These are phyloP conservation scores for Hetaerina titia DNA, from an alignment of 2,888 invertebrate genomes.

Conservation along the genomic window DNA sequence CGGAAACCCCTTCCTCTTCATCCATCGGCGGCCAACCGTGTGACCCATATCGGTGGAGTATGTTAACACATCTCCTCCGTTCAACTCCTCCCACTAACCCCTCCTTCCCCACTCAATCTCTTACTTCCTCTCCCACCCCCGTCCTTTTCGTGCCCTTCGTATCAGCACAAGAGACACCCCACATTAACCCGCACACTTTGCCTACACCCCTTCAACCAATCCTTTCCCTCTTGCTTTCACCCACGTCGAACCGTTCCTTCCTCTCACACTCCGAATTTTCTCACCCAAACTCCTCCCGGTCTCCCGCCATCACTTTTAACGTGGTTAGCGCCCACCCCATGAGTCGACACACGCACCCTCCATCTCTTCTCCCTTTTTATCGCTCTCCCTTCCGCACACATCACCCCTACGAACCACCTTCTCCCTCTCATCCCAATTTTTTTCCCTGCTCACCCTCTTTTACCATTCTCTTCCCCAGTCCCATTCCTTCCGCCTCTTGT, in stretches of 20 bases:
- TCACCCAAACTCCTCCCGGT: background rate
- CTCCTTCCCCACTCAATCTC: background rate
- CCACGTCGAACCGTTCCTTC: background rate
- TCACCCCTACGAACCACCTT: background rate
- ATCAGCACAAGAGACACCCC: background rate
- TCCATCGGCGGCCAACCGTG: slow-evolving; percentile 7
- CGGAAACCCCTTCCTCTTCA: background rate
- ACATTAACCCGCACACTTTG: background rate
- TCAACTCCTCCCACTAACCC: background rate
- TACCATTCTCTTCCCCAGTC: background rate
- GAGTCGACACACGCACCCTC: background rate
- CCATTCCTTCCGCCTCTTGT: background rate
- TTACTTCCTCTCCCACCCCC: background rate
- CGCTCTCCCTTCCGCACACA: background rate
- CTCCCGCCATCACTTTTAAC: background rate
- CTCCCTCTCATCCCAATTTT: background rate
- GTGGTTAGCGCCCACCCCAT: background rate
- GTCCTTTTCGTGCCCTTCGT: background rate
- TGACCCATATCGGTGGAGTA: slow-evolving; percentile 40
- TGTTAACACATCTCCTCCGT: background rate
- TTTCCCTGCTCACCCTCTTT: background rate
- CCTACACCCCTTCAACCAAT: background rate
- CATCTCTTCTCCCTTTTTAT: background rate
- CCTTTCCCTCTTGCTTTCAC: background rate
- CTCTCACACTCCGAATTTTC: background rate